Evolutionary conservation across 2,888 invertebrate genomes (phyloP), one percentile per base, ranked within the genome.

Genomic region (Cosmia trapezina): DNA sequence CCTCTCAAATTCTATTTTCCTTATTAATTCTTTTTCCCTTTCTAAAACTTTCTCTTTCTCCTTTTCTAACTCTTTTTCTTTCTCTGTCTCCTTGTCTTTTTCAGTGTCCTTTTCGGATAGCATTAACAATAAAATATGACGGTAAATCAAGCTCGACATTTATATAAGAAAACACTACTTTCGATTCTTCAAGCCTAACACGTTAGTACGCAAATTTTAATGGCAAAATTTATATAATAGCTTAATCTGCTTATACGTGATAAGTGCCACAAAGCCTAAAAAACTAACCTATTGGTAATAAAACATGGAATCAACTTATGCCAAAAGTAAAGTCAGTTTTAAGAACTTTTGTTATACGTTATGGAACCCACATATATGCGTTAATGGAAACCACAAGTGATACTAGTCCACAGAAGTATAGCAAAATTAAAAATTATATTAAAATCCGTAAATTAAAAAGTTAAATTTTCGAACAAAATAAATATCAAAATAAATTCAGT

Each of bases 91-190:
- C 14, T n/a, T 51, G 17, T 79, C 68, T 33, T 65, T 81, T 33
- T 76, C 81, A 45, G 70, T 72, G 19, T 84, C 84, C 66, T 83
- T 81, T 70, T 80, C 37, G 61, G 77, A 51, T 49, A 72, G 84
- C 84, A 83, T 68, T 71, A 70, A 83, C 73, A 83, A 64, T 64
- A 72, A 83, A 66, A 68, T 45, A 47, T 54, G 54, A 60, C 17
- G 33, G 37, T 80, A 43, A 80, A 63, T 37, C 43, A 63, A 59
- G 62, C 47, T 33, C 8, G n/a, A 51, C 12, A 57, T 49, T 62
- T 33, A 8, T 12, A 45, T 41, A 22, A 49, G 9, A 22, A 22
- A 17, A 43, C 8, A 60, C 11, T 33, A 51, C 37, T 70, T 43
- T 43, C 3, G 28, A 33, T 8, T 51, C n/a, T 28, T 12, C n/a